Percentiles rank a stretch among this genome's conserved stretches.
phyloP scores from a whole-genome alignment of 35 echinoderm and acorn worm species.

The Heliocidaris tuberculata region DNA sequence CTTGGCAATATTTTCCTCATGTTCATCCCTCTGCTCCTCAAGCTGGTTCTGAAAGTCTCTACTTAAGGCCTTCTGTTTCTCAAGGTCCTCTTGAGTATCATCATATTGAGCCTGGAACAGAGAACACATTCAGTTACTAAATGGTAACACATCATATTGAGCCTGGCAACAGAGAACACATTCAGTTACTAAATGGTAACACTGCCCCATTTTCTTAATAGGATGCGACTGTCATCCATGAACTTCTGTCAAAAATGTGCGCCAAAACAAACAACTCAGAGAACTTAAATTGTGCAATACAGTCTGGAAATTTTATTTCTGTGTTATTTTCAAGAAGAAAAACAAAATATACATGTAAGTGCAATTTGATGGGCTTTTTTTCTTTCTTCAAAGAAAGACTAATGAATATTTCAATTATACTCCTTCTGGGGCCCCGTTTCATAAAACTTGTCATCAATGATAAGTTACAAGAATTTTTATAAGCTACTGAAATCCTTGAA shows the following conservation, averaged over 20 bases:
- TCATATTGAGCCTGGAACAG: conserved; percentile 47
- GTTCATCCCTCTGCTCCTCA: conserved; percentile 48
- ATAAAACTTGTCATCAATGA: too few species aligned
- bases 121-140: neutral
- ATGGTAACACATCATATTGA: neutral
- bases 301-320: too few species aligned
- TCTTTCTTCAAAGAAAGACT: too few species aligned
- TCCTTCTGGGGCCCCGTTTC: too few species aligned
- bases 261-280: too few species aligned
- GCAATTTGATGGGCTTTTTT: too few species aligned
- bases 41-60: conserved; percentile 33
- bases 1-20: conserved; percentile 47
- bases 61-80: conserved; percentile 17
- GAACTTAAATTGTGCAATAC: too few species aligned
- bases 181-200: neutral
- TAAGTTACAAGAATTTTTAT: too few species aligned
- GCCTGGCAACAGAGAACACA: conserved; percentile 32
- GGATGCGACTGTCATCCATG: neutral
- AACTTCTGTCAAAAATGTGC: neutral
- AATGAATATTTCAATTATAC: too few species aligned
- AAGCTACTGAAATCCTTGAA: too few species aligned
- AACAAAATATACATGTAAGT: too few species aligned
- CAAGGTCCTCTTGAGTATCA: conserved; percentile 48
- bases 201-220: neutral
- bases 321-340: too few species aligned